These are phyloP conservation scores for Aphelinus atriplicis DNA, from an alignment of 1,140 invertebrate genomes.

Conservation along the genomic window DNA sequence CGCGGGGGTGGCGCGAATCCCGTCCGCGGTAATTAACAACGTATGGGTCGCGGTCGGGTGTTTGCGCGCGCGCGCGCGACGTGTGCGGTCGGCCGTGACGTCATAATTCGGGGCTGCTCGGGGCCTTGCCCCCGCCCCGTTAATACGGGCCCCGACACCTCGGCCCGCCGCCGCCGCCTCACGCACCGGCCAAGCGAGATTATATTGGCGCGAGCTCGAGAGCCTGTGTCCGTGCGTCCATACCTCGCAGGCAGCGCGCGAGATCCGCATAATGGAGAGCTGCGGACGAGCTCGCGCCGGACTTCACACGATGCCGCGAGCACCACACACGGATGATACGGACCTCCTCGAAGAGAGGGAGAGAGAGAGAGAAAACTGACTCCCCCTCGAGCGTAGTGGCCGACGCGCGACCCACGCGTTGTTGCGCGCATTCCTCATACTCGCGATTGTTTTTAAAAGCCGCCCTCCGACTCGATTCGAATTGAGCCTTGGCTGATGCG, in stretches of 20 bases:
- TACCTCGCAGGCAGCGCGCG: slow-evolving; percentile 54
- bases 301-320: slow-evolving; percentile 67
- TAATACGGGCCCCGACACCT: slow-evolving; percentile 65
- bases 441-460: too few relatives aligned
- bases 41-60: slow-evolving; percentile 52
- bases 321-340: slow-evolving; percentile 57
- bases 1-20: slow-evolving; percentile 43
- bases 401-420: too few relatives aligned
- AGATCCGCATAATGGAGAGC: slow-evolving; percentile 62
- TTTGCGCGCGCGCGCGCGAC: slow-evolving; percentile 32
- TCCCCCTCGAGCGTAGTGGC: neutral
- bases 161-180: slow-evolving; percentile 48
- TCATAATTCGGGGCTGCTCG: slow-evolving; percentile 66
- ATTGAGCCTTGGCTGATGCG: too few relatives aligned
- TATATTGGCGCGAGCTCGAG: slow-evolving; percentile 33
- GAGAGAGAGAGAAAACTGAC: slow-evolving; percentile 13
- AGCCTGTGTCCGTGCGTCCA: slow-evolving; percentile 51
- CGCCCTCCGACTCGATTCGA: too few relatives aligned
- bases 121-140: slow-evolving; percentile 64
- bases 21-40: slow-evolving; percentile 61
- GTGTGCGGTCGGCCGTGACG: slow-evolving; percentile 65
- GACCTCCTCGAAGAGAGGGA: slow-evolving; percentile 50
- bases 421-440: too few relatives aligned
- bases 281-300: slow-evolving; percentile 44
- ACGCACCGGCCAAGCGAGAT: neutral